These are phyloP conservation scores for Alethe castanea DNA, from an alignment of 2,113 vertebrate species.

Conservation along the genomic window DNA sequence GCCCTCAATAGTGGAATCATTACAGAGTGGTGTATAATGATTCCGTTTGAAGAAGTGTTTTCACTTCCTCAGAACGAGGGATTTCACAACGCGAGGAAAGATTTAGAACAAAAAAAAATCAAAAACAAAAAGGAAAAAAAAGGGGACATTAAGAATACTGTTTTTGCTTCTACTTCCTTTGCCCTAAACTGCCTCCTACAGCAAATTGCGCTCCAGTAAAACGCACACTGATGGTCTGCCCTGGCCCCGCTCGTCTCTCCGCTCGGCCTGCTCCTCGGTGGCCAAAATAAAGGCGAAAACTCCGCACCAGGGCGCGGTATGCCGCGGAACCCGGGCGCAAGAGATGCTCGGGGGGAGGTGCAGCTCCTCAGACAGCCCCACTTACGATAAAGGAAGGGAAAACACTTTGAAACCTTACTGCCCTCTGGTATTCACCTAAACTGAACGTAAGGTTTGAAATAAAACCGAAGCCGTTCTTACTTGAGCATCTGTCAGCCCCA, in stretches of 20 bases:
- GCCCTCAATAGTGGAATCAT: conserved; percentile 30
- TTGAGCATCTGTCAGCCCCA: conserved; percentile 98
- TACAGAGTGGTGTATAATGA: conserved; percentile 37
- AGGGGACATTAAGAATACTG: neutral
- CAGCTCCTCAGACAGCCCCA: neutral
- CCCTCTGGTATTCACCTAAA: neutral
- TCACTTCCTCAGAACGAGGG: conserved; percentile 70
- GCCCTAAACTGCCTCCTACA: conserved; percentile 52
- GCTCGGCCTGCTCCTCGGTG: neutral
- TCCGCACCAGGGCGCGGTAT: rapidly evolving
- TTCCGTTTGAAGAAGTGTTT: conserved; percentile 73
- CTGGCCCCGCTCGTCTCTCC: neutral
- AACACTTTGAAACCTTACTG: neutral
- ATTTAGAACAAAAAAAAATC: neutral
- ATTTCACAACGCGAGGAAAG: conserved; percentile 63
- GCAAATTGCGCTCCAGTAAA: neutral
- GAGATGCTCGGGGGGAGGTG: neutral
- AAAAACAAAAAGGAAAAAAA: neutral
- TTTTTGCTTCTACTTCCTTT: conserved; percentile 41
- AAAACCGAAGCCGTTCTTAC: conserved; percentile 64
- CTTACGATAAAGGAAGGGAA: neutral
- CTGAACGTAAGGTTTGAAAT: neutral
- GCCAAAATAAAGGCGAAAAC: conserved; percentile 45
- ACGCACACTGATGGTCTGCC: neutral
- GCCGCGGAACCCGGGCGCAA: rapidly evolving